A percentile compares a stretch with the other conserved stretches of the same genome.
These are phyloP conservation scores for Siphlonurus alternatus DNA, from an alignment of 2,888 invertebrate genomes.

Conservation along the genomic window DNA sequence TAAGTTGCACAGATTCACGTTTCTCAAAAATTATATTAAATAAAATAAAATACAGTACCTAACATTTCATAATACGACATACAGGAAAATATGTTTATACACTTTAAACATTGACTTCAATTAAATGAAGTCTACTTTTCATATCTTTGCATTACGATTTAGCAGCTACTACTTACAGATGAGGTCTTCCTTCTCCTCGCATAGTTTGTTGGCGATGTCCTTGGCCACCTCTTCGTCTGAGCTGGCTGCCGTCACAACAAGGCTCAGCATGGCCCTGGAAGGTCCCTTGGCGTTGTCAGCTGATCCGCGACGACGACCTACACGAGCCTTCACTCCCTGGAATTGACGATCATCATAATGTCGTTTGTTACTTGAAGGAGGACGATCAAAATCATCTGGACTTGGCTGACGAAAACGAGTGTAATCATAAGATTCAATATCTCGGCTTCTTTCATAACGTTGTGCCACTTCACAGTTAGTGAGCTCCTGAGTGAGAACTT, in stretches of 20 bases:
- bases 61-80: too few relatives aligned
- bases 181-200: conserved; percentile 55
- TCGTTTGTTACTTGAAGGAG: conserved; percentile 33
- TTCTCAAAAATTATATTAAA: too few relatives aligned
- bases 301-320: conserved; percentile 4
- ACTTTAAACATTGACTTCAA: too few relatives aligned
- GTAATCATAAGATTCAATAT: conserved; percentile 63
- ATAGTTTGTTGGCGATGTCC: conserved; percentile 55
- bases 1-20: too few relatives aligned
- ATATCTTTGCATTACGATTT: too few relatives aligned
- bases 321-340: conserved; percentile 16
- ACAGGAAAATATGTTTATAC: too few relatives aligned
- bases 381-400: conserved; percentile 23
- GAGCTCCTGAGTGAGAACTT: conserved; percentile 59
- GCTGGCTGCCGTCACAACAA: conserved; percentile 33
- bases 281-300: conserved; percentile 34
- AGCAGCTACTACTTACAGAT: conserved; percentile 40
- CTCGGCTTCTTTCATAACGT: conserved; percentile 40
- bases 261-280: conserved; percentile 38
- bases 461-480: conserved; percentile 54
- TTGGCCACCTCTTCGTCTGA: conserved; percentile 41
- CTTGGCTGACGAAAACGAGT: conserved; percentile 29
- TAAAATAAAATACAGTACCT: too few relatives aligned
- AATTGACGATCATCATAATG: conserved; percentile 37
- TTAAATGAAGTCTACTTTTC: too few relatives aligned